Percentiles rank a stretch among this genome's conserved stretches.
Conservation (phyloP, 2,113 vertebrate species). For the Eidolon helvum region DNA sequence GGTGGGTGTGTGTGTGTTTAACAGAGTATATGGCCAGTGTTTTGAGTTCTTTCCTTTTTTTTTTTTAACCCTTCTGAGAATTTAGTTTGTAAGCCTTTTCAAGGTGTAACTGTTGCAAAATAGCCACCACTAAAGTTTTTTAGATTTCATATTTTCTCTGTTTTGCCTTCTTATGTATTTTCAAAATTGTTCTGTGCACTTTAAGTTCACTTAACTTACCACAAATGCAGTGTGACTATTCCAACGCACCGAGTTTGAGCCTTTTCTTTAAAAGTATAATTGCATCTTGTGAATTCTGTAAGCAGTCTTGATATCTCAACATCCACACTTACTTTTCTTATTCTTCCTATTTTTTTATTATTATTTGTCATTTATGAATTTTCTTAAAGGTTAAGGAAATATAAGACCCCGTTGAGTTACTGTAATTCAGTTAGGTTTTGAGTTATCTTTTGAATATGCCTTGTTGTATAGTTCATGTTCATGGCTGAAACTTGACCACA, state of each 20-base stretch:
- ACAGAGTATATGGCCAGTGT: constrained; percentile 82
- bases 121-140: constrained; percentile 66
- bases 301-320: constrained; percentile 10
- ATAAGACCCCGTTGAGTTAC: not conserved
- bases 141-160: constrained; percentile 50
- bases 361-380: constrained; percentile 43
- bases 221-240: constrained; percentile 49
- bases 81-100: constrained; percentile 56
- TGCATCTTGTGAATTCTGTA: constrained; percentile 44
- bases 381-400: constrained; percentile 34
- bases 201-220: constrained; percentile 75
- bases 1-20: constrained; percentile 10
- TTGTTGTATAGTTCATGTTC: constrained; percentile 71
- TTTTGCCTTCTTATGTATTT: constrained; percentile 55
- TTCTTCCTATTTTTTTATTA: constrained; percentile 2
- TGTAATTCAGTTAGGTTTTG: constrained; percentile 60
- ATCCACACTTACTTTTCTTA: not conserved
- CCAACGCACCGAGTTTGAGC: not conserved
- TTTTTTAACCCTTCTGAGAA: constrained; percentile 39
- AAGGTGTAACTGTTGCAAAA: constrained; percentile 64
- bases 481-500: constrained; percentile 80
- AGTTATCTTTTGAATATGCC: constrained; percentile 64
- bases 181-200: constrained; percentile 80
- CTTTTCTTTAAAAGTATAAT: constrained; percentile 13
- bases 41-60: constrained; percentile 69